Conservation (phyloP, 53 echinoderm and acorn worm species). For the Arbacia lixula region DNA sequence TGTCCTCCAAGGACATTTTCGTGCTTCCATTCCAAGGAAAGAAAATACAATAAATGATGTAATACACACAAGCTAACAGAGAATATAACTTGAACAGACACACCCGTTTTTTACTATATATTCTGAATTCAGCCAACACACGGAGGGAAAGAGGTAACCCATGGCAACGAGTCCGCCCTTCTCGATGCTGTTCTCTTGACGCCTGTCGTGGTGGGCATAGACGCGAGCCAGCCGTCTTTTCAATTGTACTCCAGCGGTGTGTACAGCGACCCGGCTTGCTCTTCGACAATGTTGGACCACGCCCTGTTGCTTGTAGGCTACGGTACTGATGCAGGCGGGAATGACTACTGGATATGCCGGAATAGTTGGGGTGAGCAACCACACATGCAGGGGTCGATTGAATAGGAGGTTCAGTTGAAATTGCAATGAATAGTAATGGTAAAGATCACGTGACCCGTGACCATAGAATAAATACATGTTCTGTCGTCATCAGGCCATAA, state of each 20-base stretch:
- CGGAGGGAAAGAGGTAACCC: constrained; percentile 9
- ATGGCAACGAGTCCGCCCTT: constrained; percentile 27
- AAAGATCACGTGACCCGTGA: not conserved
- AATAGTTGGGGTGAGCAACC: constrained; percentile 52
- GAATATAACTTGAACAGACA: too few species aligned
- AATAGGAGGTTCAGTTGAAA: not conserved
- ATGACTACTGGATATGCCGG: constrained; percentile 65
- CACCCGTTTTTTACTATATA: too few species aligned
- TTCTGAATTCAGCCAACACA: too few species aligned
- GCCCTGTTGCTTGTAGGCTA: constrained; percentile 58
- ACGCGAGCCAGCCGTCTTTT: constrained; percentile 62
- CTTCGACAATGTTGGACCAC: constrained; percentile 48
- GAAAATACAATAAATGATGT: too few species aligned
- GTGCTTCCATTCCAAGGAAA: too few species aligned
- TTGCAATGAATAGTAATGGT: too few species aligned
- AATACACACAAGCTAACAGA: too few species aligned
- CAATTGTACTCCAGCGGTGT: constrained; percentile 61
- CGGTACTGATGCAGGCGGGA: not conserved
- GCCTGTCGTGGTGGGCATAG: constrained; percentile 56
- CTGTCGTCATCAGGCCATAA: too few species aligned
- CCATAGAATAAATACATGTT: too few species aligned
- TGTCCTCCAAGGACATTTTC: too few species aligned
- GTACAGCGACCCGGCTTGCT: constrained; percentile 52
- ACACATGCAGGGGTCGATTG: too few species aligned
- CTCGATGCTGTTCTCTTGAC: constrained; percentile 25